Base-by-base conservation (phyloP, 2,888 invertebrate genomes). In the Drosophila quinaria region DNA sequence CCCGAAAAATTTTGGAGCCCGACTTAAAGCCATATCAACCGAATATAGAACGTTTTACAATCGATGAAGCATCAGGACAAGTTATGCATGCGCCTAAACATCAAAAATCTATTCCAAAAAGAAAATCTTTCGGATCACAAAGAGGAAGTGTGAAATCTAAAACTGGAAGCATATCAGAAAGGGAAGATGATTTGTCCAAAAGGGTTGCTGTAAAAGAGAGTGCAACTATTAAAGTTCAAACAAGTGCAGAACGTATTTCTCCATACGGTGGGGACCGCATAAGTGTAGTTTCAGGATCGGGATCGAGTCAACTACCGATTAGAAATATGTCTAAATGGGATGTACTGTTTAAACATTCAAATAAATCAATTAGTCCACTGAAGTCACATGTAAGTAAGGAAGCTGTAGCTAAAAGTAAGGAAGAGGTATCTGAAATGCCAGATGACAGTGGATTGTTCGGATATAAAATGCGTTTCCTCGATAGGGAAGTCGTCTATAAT, bases 251-350 rank as follows among this genome's bases (percentile, higher is more conserved):
- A 37, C 1, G 9, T n/a, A 8, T 13, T 13, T 35, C 44, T 1
- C n/a, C 8, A 9, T 8, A n/a, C 2, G 13, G 8, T 9, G 0
- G 1, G 1, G 47, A 29, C 17, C 47, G 47, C 8, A 22, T n/a
- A 8, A 46, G n/a, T 25, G 3, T 41, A 9, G 41, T 9, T 9
- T 5, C 29, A 17, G 9, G 15, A 4, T 2, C 15, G n/a, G 13
- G 8, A 29, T 4, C n/a, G 2, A 47, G 3, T 2, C 5, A 17
- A 47, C 2, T 15, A 9, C 2, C 13, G 1, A 3, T 49, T 6
- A 35, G 22, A n/a, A 35, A 51, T n/a, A 51, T 51, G 50, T 51
- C 50, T 1, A 51, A 51, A n/a, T 51, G 50, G 50, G 50, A 51
- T 9, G 1, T 0, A 6, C 0, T 51, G 1, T 35, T 51, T 35